Percentiles rank a stretch among this genome's conserved stretches.
phyloP scores from a whole-genome alignment of 2,888 invertebrate species.

The Amaurobius ferox region DNA sequence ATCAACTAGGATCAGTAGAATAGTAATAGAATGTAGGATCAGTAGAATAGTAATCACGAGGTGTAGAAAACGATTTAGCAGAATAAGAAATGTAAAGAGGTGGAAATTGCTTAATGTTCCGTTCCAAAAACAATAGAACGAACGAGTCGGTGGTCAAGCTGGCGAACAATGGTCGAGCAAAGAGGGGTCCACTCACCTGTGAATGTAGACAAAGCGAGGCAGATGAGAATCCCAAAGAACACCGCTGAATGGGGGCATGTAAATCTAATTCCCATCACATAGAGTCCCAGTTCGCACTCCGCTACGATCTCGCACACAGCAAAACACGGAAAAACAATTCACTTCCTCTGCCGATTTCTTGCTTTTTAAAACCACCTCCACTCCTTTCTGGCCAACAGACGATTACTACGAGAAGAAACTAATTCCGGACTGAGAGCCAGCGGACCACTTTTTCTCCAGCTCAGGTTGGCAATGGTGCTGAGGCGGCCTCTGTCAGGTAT shows the following conservation, averaged over 20 bases:
- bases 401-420: background rate
- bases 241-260: slow-evolving; percentile 19
- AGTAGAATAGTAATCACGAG: too few species aligned
- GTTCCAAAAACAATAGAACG: too few species aligned
- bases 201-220: slow-evolving; percentile 14
- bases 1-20: too few species aligned
- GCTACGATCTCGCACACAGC: slow-evolving; percentile 14
- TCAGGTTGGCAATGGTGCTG: background rate
- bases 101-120: too few species aligned
- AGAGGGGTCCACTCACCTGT: slow-evolving; percentile 15
- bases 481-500: slow-evolving; percentile 14
- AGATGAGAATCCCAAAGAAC: slow-evolving; percentile 25
- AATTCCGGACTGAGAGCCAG: background rate
- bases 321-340: slow-evolving; percentile 10
- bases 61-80: too few species aligned
- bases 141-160: background rate
- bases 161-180: background rate
- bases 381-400: background rate
- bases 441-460: slow-evolving; percentile 7
- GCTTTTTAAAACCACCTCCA: background rate
- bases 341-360: slow-evolving; percentile 7
- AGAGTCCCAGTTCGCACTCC: slow-evolving; percentile 20
- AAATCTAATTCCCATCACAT: slow-evolving; percentile 36
- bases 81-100: too few species aligned
- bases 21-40: too few species aligned